Conservation (phyloP, 2,888 invertebrate species). For the Erpobdella octoculata region DNA sequence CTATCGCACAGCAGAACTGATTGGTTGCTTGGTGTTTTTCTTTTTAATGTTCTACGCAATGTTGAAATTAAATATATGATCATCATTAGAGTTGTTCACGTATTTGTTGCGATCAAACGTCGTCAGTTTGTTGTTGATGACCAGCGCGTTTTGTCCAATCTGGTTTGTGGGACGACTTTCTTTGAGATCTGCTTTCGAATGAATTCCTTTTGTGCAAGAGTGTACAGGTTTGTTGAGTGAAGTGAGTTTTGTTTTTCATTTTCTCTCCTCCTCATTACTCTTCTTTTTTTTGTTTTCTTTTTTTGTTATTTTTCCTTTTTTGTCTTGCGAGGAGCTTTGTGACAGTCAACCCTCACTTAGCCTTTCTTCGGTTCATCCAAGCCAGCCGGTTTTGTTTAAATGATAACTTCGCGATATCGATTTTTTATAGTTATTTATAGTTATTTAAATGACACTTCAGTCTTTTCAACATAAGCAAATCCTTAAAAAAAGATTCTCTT, state of each 20-base stretch:
- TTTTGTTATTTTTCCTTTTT: neutral
- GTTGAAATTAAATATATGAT: no score
- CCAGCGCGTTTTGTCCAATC: no score
- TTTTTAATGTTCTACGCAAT: neutral
- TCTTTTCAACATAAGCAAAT: no score
- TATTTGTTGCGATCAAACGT: neutral
- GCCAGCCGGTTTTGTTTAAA: no score
- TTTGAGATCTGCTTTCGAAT: neutral
- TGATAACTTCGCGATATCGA: no score
- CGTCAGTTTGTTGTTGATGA: neutral
- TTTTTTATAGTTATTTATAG: slow-evolving; percentile 3
- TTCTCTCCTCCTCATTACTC: neutral
- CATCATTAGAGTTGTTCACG: no score
- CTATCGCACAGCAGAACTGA: slow-evolving; percentile 58
- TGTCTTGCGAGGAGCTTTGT: no score
- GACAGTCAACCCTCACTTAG: no score
- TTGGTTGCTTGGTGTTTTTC: neutral
- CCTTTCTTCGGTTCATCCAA: no score
- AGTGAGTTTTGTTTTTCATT: neutral
- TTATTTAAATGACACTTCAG: no score
- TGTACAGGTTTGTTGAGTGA: neutral
- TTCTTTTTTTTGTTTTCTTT: neutral
- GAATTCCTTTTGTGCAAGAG: neutral
- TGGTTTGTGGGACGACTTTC: neutral
- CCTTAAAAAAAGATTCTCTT: no score